Evolutionary conservation across 2,888 invertebrate species (phyloP), one percentile per base, ranked within the genome.

Genomic region (Metalampra italica): DNA sequence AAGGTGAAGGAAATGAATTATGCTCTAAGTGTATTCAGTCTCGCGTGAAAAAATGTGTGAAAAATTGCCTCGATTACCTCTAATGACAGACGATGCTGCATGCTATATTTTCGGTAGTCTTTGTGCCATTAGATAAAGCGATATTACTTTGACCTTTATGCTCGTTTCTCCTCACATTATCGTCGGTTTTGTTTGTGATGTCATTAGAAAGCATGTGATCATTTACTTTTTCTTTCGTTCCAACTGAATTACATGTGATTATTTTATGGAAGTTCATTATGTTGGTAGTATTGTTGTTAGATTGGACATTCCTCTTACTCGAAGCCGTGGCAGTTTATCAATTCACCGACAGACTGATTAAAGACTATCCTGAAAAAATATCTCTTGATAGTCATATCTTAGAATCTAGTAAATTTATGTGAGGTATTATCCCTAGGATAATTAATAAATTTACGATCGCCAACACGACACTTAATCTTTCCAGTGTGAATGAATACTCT

Each of bases 11-110:
- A 80, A 82, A 80, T 77, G 77, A 82, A 69, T 75, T 69, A 78
- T 68, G 68, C 62, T 70, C 66, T 72, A 74, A 81, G 75, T 75
- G 75, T 71, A 72, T 62, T 67, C 71, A 63, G 65, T 68, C 68
- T 74, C 66, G 71, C 71, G 75, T 76, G 71, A 74, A 78, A 83
- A 82, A 82, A 78, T 75, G 78, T 78, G 79, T 81, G 82, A 84
- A 83, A 83, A 79, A 85, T 83, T 75, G 70, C 81, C 66, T 67
- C 78, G 71, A 79, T 82, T 81, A 82, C 69, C 62, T 63, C 64
- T 83, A 82, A 85, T 78, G 78, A 74, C 64, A 69, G 66, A 73
- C 70, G 75, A 75, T 71, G 75, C 72, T 63, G 65, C 65, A 56
- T 59, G 54, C 53, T 55, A 32, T 48, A 57, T 69, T 67, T 78